phyloP scores from a whole-genome alignment of 2,888 invertebrate species.

The Tipula unca region DNA sequence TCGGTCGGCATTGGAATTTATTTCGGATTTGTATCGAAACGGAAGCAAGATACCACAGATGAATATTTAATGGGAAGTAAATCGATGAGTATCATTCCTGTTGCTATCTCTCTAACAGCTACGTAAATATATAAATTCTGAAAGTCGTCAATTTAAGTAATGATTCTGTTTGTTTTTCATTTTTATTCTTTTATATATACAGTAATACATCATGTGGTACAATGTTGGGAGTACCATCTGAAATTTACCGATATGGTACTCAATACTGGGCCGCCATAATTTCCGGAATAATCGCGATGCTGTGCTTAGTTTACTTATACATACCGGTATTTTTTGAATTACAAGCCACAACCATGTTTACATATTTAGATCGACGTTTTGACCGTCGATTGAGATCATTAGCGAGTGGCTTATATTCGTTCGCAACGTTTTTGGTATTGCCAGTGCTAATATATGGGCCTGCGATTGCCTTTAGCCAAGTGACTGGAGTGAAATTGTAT shows the following conservation, averaged over 20 bases:
- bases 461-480: conserved; percentile 42
- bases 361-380: conserved; percentile 37
- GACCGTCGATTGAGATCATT: conserved; percentile 31
- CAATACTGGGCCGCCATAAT: conserved; percentile 39
- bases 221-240: conserved; percentile 40
- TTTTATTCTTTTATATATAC: neutral
- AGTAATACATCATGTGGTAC: conserved; percentile 22
- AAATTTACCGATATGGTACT: conserved; percentile 45
- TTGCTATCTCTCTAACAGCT: conserved; percentile 63
- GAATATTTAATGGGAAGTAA: conserved; percentile 62
- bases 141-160: no score
- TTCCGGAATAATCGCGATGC: conserved; percentile 33
- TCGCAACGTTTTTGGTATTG: conserved; percentile 32
- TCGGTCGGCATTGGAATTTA: conserved; percentile 51
- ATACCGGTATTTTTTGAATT: conserved; percentile 45
- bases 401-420: conserved; percentile 32
- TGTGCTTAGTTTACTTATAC: conserved; percentile 36
- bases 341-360: conserved; percentile 40
- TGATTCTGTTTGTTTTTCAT: no score
- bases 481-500: conserved; percentile 47
- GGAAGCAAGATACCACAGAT: conserved; percentile 51
- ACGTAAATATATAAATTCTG: conserved; percentile 48
- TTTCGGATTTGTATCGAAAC: conserved; percentile 46
- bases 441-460: conserved; percentile 43
- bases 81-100: conserved; percentile 42